phyloP scores from a whole-genome alignment of 2,113 vertebrate genomes.

The Esox niger region DNA sequence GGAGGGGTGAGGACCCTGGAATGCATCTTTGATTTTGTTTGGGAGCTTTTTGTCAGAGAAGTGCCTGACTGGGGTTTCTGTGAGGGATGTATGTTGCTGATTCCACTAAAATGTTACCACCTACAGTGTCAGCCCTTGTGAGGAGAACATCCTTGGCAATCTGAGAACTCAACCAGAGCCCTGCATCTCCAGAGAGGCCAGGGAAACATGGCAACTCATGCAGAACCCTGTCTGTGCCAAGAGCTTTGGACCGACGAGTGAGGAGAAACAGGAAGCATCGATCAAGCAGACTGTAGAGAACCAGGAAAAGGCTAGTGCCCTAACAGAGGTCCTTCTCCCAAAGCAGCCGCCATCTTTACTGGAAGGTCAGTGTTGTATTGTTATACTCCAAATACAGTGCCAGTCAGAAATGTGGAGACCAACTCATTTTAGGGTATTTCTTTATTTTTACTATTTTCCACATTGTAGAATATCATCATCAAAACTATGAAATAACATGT shows the following conservation, averaged over 20 bases:
- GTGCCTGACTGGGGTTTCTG: conserved; percentile 13
- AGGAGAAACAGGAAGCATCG: conserved; percentile 12
- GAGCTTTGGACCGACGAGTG: conserved; percentile 52
- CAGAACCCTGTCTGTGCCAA: conserved; percentile 60
- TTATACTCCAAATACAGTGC: too few species aligned
- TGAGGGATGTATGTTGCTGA: conserved; percentile 15
- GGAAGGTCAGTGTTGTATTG: conserved; percentile 48
- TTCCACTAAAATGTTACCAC: background rate
- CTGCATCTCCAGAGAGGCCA: conserved; percentile 63
- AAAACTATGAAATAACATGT: too few species aligned
- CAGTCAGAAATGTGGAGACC: too few species aligned
- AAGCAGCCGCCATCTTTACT: conserved; percentile 27
- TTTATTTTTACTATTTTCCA: too few species aligned
- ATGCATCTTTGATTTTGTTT: background rate
- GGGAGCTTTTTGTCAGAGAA: conserved; percentile 3
- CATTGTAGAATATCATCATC: too few species aligned
- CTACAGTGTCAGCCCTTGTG: conserved; percentile 58
- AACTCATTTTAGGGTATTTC: too few species aligned
- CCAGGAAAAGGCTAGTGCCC: conserved; percentile 17
- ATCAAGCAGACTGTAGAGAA: conserved; percentile 14
- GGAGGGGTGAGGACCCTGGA: conserved; percentile 79
- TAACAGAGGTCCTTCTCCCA: conserved; percentile 37
- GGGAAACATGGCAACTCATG: conserved; percentile 77
- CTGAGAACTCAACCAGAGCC: conserved; percentile 64
- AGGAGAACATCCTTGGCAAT: conserved; percentile 69